Base-by-base conservation (phyloP, 2,888 invertebrate genomes). In the Tiliacea citrago region DNA sequence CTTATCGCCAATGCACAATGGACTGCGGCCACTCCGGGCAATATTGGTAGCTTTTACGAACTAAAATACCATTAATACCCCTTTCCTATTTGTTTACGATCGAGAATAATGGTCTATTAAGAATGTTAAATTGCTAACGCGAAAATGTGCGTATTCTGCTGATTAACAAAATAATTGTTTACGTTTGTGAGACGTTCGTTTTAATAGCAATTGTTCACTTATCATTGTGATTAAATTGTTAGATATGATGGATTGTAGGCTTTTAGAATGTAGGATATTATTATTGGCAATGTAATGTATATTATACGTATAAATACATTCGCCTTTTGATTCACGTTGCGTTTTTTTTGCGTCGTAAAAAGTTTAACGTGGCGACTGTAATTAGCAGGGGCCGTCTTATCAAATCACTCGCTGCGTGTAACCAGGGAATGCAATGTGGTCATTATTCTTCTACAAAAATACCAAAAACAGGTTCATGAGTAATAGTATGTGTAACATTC, bases 81-180 rank as follows among this genome's bases (percentile, higher is more conserved):
- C 87, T 91, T 93, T 91, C 91, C 92, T 93, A 93, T 93, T 93
- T 92, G 93, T 93, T 93, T 93, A 93, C 89, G 93, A 91, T 83
- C 88, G 86, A 67, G 81, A 81, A 88, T 88, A 87, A 87, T 88
- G 88, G 89, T 88, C 92, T 92, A 91, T 92, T 92, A 92, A 86
- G 88, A 87, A 90, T 90, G 90, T 91, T 91, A 91, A 92, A 92
- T 92, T 90, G 88, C 91, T 91, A 90, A 90, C 85, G 88, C 86
- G 85, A 87, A 87, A 88, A 88, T 80, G 79, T 78, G 75, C 75
- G 81, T 86, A 81, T 80, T 81, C 69, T 73, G 77, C 84, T 89
- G 91, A 91, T 91, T 91, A 90, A 83, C 85, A 86, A 90, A 91
- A 90, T 90, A 86, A 89, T 89, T 89, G 77, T 77, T 73, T 78